Percentiles rank a stretch among this genome's conserved stretches.
Conservation (phyloP, 1,140 invertebrate genomes). For the Orchesella cincta region DNA sequence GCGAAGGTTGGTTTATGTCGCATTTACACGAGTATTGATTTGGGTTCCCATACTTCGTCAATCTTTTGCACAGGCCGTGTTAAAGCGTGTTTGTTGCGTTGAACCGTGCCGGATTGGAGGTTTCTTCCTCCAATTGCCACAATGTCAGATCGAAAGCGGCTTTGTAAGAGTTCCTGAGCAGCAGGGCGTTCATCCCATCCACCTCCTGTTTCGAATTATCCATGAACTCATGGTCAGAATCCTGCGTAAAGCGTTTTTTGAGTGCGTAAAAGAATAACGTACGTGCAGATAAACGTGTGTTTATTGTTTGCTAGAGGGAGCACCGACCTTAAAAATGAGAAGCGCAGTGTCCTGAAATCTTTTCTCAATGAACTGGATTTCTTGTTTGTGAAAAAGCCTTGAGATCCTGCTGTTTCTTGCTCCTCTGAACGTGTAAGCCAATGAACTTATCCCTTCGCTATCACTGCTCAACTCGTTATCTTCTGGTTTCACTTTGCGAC, state of each 20-base stretch:
- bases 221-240: not conserved
- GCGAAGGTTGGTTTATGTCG: not conserved
- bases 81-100: not conserved
- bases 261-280: not conserved
- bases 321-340: conserved; percentile 32
- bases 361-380: conserved; percentile 20
- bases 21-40: not conserved
- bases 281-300: not conserved
- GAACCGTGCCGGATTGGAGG: not conserved
- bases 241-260: not conserved
- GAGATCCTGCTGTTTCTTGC: not conserved
- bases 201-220: not conserved
- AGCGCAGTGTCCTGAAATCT: conserved; percentile 28
- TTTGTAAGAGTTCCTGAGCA: not conserved
- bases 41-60: not conserved
- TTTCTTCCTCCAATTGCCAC: not conserved
- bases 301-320: not conserved
- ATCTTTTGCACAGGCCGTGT: not conserved
- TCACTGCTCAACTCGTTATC: not conserved
- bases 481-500: not conserved
- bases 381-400: not conserved
- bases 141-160: not conserved
- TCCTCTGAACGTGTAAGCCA: not conserved
- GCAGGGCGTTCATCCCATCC: not conserved
- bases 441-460: not conserved